Conservation (phyloP, 2,888 invertebrate species). For the Plebejus argus region DNA sequence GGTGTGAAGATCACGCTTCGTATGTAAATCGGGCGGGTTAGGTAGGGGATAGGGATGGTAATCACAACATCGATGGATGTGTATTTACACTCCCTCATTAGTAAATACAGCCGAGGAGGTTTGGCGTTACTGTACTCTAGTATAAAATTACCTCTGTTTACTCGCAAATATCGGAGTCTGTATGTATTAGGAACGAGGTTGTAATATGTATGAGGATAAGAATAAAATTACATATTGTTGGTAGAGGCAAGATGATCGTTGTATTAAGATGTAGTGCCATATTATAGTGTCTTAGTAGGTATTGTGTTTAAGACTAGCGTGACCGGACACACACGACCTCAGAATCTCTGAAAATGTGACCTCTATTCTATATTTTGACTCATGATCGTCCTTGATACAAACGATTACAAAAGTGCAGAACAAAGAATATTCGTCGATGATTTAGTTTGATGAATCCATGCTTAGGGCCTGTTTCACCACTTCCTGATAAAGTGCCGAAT, state of each 20-base stretch:
- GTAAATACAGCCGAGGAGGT: constrained; percentile 8
- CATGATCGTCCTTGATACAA: too few relatives aligned
- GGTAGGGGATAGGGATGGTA: constrained; percentile 29
- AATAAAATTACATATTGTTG: neutral
- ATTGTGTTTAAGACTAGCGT: too few relatives aligned
- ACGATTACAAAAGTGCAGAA: neutral
- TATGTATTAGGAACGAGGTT: neutral
- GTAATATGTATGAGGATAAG: neutral
- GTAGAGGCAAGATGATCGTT: neutral
- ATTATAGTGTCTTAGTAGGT: too few relatives aligned
- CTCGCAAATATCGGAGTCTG: neutral
- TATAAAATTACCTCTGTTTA: constrained; percentile 6
- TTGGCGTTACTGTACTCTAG: neutral
- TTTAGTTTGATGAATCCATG: neutral
- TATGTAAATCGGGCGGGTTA: constrained; percentile 36
- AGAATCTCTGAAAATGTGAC: too few relatives aligned
- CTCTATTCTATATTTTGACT: too few relatives aligned
- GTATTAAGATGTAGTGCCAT: too few relatives aligned
- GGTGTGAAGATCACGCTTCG: constrained; percentile 33
- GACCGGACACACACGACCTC: too few relatives aligned
- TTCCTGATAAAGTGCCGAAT: too few relatives aligned
- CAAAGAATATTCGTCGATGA: neutral
- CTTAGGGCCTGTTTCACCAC: too few relatives aligned
- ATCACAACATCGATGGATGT: constrained; percentile 24
- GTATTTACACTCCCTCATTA: constrained; percentile 21